phyloP scores from a whole-genome alignment of 92 coral and sea anemone species.

The Phymanthus crucifer region DNA sequence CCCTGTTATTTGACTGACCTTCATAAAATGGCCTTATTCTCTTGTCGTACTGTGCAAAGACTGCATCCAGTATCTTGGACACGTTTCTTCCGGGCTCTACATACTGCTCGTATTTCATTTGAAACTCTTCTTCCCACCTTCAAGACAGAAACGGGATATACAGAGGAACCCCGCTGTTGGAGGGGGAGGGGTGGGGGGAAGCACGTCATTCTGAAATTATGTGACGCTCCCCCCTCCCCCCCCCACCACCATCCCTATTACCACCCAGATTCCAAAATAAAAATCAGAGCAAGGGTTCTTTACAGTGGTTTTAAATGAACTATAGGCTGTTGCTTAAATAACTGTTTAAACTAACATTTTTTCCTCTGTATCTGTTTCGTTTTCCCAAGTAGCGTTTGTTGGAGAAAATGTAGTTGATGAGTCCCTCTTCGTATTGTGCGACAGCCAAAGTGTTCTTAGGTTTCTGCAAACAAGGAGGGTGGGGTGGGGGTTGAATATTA shows the following conservation, averaged over 20 bases:
- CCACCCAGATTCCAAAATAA: too few relatives aligned
- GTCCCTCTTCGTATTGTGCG: background rate
- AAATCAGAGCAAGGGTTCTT: background rate
- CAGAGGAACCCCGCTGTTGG: background rate
- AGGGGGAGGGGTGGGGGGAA: too few relatives aligned
- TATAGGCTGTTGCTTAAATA: background rate
- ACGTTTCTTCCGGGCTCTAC: slow-evolving; percentile 87
- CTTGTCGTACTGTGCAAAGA: slow-evolving; percentile 78
- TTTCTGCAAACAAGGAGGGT: background rate
- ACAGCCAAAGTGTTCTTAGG: background rate
- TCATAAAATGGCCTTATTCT: slow-evolving; percentile 93
- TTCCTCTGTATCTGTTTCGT: background rate
- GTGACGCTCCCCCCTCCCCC: background rate
- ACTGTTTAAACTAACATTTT: background rate
- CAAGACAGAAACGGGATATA: background rate
- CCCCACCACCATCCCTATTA: too few relatives aligned
- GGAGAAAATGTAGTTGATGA: background rate
- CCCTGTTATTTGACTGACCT: slow-evolving; percentile 48
- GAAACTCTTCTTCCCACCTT: slow-evolving; percentile 38
- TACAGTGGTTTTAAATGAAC: background rate
- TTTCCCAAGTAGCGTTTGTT: background rate
- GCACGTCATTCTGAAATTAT: background rate
- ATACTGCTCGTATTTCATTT: slow-evolving; percentile 55
- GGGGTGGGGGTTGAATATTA: too few relatives aligned
- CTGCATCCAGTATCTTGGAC: slow-evolving; percentile 70